Evolutionary conservation across 2,797 vertebrate genomes (phyloP), one percentile per base, ranked within the genome.

Genomic region (Discoglossus pictus): DNA sequence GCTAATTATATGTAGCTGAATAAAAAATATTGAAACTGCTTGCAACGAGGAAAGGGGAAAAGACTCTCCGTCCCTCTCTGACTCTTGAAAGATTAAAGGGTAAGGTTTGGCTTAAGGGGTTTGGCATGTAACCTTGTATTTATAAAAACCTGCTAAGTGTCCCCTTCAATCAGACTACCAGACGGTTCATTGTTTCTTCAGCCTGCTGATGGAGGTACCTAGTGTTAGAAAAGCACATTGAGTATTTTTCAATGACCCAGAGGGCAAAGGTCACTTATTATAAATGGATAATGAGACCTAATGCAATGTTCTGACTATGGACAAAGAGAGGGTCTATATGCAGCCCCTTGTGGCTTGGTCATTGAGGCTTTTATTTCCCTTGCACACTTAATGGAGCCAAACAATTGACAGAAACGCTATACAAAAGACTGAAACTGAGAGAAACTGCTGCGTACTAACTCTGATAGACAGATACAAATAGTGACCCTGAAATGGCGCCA

Each of bases 241-340:
- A 87, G 87, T 88, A 91, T 86, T 91, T 89, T 92, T 86, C 90
- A 86, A 76, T 86, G 91, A 93, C 90, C 90, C 81, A 78, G 77
- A 73, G 90, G 84, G 81, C 83, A 88, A 86, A 90, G 87, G 77
- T 92, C 90, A 89, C 87, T 88, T 89, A 88, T 88, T 90, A 90
- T 88, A 89, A 90, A 82, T 89, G 91, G 92, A 94, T 94, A 95
- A 94, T 89, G 79, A 91, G 88, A 87, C 86, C 86, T 89, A 91
- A 90, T 91, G 89, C 83, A 89, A 79, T 82, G 79, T 83, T 90
- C 91, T 75, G 83, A 89, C 89, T 84, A 86, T 85, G 91, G 90
- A 86, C 85, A 88, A 91, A 86, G 87, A 86, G 80, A 85, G 82
- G 83, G 81, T 83, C 87, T 87, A 83, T 86, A 83, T 76, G 79